Percentiles rank a stretch among this genome's conserved stretches.
phyloP scores from a whole-genome alignment of 2,113 vertebrate genomes.

The Chloebia gouldiae region DNA sequence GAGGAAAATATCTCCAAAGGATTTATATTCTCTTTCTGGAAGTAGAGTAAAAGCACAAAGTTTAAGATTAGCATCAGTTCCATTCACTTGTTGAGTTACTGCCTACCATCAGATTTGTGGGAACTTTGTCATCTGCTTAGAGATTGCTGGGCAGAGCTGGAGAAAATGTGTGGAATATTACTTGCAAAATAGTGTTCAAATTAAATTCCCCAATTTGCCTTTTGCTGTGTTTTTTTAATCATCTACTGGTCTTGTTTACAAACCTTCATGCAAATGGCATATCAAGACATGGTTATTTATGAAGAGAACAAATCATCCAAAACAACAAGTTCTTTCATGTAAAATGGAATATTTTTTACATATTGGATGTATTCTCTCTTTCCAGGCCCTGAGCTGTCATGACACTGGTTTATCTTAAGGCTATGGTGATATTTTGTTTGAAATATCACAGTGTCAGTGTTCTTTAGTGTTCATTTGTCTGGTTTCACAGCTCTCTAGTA shows the following conservation, averaged over 20 bases:
- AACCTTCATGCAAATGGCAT: conserved; percentile 10
- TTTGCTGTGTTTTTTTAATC: conserved; percentile 36
- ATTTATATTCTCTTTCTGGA: background rate
- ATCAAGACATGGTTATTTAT: conserved; percentile 33
- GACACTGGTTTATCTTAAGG: background rate
- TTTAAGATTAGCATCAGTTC: background rate
- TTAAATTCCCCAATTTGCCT: conserved; percentile 27
- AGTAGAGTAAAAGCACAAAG: background rate
- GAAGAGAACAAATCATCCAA: conserved; percentile 19
- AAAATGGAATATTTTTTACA: background rate
- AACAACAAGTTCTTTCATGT: background rate
- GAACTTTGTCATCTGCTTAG: background rate
- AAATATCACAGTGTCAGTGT: background rate
- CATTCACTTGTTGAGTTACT: background rate
- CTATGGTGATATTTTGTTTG: background rate
- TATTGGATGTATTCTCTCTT: background rate
- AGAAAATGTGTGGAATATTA: conserved; percentile 11
- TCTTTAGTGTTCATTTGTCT: background rate
- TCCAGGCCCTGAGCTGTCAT: background rate
- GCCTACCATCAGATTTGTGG: background rate
- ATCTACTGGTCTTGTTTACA: conserved; percentile 4
- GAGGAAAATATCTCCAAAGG: background rate
- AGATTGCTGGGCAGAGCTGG: background rate
- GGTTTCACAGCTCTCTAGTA: background rate
- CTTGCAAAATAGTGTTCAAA: conserved; percentile 28